Conservation (phyloP, 2,113 vertebrate species). For the Haliaeetus leucogaster region DNA sequence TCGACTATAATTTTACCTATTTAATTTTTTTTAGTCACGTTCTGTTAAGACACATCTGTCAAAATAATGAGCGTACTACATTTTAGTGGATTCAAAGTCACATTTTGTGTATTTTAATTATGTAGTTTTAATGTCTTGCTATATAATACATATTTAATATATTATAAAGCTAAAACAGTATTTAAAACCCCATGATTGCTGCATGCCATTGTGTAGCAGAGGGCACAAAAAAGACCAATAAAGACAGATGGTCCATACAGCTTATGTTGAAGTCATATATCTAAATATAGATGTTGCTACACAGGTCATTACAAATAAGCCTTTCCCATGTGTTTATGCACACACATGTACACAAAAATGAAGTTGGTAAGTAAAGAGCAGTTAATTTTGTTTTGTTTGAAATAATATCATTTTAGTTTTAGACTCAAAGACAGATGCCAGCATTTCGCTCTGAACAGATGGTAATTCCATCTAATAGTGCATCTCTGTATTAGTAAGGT, state of each 20-base stretch:
- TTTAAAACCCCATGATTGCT: constrained; percentile 49
- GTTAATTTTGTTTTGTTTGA: constrained; percentile 85
- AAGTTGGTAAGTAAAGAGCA: constrained; percentile 73
- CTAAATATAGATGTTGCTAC: constrained; percentile 47
- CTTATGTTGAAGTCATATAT: constrained; percentile 48
- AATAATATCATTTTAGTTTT: constrained; percentile 87
- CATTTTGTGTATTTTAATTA: constrained; percentile 59
- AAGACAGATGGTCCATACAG: constrained; percentile 70
- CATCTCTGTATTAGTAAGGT: constrained; percentile 89
- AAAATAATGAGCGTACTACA: constrained; percentile 39
- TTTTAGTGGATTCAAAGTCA: constrained; percentile 30
- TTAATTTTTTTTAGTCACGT: constrained; percentile 23
- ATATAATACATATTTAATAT: constrained; percentile 26
- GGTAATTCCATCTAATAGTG: constrained; percentile 90
- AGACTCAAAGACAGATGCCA: constrained; percentile 85
- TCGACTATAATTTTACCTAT: constrained; percentile 13
- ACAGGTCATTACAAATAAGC: constrained; percentile 58
- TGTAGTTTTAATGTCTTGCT: constrained; percentile 40
- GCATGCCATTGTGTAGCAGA: constrained; percentile 45
- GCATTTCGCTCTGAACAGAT: constrained; percentile 87
- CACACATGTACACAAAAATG: constrained; percentile 43
- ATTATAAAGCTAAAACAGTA: constrained; percentile 36
- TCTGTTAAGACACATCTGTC: constrained; percentile 53
- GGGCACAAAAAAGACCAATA: constrained; percentile 41
- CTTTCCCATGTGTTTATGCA: constrained; percentile 24